phyloP scores from a whole-genome alignment of 2,888 invertebrate genomes.

The Gibbula magus region DNA sequence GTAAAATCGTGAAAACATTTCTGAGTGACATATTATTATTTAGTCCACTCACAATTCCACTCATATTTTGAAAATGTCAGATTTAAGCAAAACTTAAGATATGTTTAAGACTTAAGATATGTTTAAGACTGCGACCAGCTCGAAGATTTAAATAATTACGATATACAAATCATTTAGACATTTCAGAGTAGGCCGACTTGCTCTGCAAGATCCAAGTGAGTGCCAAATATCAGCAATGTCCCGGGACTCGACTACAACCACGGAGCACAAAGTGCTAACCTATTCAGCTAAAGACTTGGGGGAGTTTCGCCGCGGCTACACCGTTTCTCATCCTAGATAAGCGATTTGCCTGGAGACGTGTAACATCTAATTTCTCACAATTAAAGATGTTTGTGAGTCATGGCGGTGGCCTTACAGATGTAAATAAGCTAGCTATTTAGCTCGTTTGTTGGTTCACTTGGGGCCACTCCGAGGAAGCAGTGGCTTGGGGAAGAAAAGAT shows the following conservation, averaged over 20 bases:
- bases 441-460: not conserved
- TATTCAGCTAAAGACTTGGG: not conserved
- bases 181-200: no score
- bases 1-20: no score
- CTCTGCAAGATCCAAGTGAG: no score
- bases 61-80: no score
- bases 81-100: no score
- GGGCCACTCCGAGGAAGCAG: not conserved
- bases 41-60: no score
- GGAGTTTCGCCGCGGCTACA: not conserved
- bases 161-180: no score
- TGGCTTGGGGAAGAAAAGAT: no score
- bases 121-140: no score
- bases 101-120: no score
- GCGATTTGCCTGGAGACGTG: not conserved
- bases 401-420: not conserved
- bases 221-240: not conserved
- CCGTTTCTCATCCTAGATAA: not conserved
- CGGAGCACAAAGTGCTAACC: not conserved
- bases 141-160: no score
- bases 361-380: not conserved
- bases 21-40: no score
- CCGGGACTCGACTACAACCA: not conserved
- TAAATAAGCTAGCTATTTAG: slow-evolving; percentile 5
- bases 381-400: slow-evolving; percentile 13